Evolutionary conservation across 2,888 invertebrate species (phyloP), one percentile per base, ranked within the genome.

Genomic region (Orchestes rusci): DNA sequence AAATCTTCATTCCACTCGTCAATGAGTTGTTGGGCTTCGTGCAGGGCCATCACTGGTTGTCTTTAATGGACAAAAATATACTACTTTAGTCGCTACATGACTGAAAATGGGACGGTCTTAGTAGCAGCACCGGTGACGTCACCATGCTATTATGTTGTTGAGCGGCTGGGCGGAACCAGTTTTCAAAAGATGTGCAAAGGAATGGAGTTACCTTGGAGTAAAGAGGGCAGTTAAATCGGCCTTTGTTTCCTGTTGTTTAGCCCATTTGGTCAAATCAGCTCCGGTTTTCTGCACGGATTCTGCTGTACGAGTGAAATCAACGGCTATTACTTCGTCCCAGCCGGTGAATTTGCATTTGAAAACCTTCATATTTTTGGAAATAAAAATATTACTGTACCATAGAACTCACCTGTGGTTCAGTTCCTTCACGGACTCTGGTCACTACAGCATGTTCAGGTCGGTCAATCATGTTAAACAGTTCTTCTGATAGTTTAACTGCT

Each of bases 301-400:
- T 0, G 96, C 96, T 0, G 97, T 97, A 53, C 97, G 79, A 1
- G 99, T 99, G 69, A 94, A 99, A 72, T 99, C 99, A 4, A 97
- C 97, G 0, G 94, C 95, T 58, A 99, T 92, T 13, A 99, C 94
- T 70, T 99, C 97, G 65, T 99, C 96, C 99, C 99, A 99, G 5
- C 93, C 95, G 34, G 79, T 70, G 71, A 99, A 99, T 70, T 97
- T 96, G 1, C 89, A 87, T 70, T 97, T 96, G 71, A 99, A 99
- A 54, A 96, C 82, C 78, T 87, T 16, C 7, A 28, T 16, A 13
- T n/a, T 23, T 23, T 23, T 7, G 10, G 10, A 10, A 23, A 23
- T 10, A 23, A 23, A 5, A 23, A 23, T 23, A 23, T 23, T 23
- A 23, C 5, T 10, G 23, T 29, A 3, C 10, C 17, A 10, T n/a